Conservation (phyloP, 2,797 vertebrate species). For the Pantherophis alleghaniensis region DNA sequence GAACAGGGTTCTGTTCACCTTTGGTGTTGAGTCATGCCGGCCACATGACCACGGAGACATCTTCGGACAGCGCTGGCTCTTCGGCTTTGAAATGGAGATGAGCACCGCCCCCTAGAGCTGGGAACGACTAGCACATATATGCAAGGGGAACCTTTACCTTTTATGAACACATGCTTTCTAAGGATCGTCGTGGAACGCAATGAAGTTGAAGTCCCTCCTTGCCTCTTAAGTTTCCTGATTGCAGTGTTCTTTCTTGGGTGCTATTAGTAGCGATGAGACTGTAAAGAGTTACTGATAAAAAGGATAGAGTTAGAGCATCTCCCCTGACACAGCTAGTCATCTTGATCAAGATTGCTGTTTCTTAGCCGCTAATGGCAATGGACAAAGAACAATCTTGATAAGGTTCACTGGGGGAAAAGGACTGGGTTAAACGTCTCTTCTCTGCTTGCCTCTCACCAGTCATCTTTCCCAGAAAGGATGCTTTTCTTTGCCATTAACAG, state of each 20-base stretch:
- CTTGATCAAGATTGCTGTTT: neutral
- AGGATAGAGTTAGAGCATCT: neutral
- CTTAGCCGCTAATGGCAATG: neutral
- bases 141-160: no score
- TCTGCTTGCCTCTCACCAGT: neutral
- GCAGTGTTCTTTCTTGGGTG: neutral
- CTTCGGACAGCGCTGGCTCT: no score
- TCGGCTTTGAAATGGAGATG: no score
- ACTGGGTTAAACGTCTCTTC: neutral
- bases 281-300: neutral
- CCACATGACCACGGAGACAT: no score
- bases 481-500: neutral
- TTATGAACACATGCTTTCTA: neutral
- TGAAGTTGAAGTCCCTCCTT: neutral
- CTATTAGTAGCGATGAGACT: neutral
- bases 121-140: no score
- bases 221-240: neutral
- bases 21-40: no score
- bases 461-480: neutral
- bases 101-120: no score
- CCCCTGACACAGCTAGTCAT: neutral
- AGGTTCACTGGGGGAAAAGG: neutral
- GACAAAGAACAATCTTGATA: neutral
- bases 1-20: no score
- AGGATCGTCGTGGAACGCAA: neutral